Percentiles rank a stretch among this genome's conserved stretches.
phyloP scores from a whole-genome alignment of 2,888 invertebrate genomes.

The Lypha dubia region DNA sequence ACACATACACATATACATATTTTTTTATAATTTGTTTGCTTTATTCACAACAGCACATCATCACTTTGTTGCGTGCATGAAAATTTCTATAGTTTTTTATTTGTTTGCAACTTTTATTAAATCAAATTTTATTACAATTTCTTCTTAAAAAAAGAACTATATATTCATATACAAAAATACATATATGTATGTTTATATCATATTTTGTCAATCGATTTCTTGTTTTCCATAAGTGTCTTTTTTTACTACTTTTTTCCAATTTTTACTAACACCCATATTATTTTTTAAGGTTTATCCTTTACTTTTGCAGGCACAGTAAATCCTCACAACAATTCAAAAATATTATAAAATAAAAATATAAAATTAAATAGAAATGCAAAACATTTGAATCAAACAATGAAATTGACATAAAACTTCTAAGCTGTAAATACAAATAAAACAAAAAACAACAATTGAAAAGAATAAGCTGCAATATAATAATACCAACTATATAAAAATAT shows the following conservation, averaged over 20 bases:
- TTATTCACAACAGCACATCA: not conserved
- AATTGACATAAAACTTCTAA: slow-evolving; percentile 74
- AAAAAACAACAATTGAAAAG: slow-evolving; percentile 36
- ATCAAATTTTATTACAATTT: slow-evolving; percentile 27
- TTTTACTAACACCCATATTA: slow-evolving; percentile 84
- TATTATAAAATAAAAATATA: slow-evolving; percentile 74
- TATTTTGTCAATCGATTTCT: slow-evolving; percentile 50
- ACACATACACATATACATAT: no score
- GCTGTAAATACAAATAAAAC: slow-evolving; percentile 74
- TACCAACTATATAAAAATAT: slow-evolving; percentile 45
- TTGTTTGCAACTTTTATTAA: slow-evolving; percentile 21
- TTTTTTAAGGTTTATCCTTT: slow-evolving; percentile 84
- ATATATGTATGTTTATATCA: not conserved
- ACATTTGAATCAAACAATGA: slow-evolving; percentile 74
- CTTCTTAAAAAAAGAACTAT: slow-evolving; percentile 45
- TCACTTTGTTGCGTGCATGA: not conserved
- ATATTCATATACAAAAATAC: no score
- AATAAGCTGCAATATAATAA: slow-evolving; percentile 63
- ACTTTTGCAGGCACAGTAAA: slow-evolving; percentile 84
- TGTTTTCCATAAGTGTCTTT: slow-evolving; percentile 74
- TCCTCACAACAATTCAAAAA: slow-evolving; percentile 75
- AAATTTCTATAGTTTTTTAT: not conserved
- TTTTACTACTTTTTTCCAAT: slow-evolving; percentile 83
- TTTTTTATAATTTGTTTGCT: not conserved
- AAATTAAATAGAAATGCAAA: slow-evolving; percentile 75